Evolutionary conservation across 1,140 invertebrate species (phyloP).

Genomic region (Branchinecta lindahli): DNA sequence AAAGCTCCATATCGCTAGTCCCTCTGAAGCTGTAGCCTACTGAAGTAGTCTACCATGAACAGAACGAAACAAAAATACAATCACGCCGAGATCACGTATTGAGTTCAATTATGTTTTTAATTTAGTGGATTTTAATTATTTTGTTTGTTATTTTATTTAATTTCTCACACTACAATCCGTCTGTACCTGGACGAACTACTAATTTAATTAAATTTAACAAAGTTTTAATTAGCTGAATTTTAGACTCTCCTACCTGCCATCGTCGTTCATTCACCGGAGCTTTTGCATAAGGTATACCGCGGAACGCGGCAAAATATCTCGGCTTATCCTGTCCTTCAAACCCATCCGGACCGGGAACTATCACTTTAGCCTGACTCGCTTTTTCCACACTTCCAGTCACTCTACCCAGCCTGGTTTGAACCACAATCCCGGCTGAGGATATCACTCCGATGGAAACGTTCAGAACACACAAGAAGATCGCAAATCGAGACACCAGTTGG

Average conservation of each 20-base stretch:
- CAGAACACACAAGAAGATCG: neutral
- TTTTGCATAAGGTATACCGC: conserved; percentile 48
- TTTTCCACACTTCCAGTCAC: neutral
- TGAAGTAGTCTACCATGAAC: no score
- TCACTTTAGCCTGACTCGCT: neutral
- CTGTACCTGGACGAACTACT: no score
- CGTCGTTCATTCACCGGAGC: conserved; percentile 43
- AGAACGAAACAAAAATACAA: no score
- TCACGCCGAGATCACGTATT: no score
- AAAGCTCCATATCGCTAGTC: no score
- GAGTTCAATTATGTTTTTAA: no score
- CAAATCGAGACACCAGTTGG: neutral
- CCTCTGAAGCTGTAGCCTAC: no score
- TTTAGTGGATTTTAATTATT: no score
- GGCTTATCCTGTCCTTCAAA: neutral
- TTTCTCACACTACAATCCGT: no score
- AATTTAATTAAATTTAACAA: no score
- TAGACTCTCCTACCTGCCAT: conserved; percentile 35
- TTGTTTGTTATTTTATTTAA: no score
- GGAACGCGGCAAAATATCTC: conserved; percentile 39
- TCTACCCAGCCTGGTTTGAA: neutral
- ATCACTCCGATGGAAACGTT: neutral
- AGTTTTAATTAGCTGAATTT: no score
- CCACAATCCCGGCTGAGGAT: neutral
- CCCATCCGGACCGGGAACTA: neutral